A percentile compares a stretch with the other conserved stretches of the same genome.
Evolutionary conservation across 2,888 invertebrate genomes (phyloP).

Genomic region (Zeuzera pyrina): DNA sequence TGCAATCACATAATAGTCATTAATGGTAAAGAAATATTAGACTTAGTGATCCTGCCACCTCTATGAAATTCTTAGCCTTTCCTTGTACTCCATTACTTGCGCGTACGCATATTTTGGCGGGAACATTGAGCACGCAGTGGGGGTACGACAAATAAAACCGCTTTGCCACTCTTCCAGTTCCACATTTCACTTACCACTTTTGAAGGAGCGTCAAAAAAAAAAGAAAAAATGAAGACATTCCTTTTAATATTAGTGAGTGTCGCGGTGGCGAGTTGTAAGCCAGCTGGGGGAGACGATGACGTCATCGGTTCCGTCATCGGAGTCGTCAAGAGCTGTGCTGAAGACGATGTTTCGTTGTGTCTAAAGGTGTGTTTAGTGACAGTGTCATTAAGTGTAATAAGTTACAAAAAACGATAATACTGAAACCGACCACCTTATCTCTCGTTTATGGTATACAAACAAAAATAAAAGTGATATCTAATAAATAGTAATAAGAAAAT

Average conservation of each 20-base stretch:
- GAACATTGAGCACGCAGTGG: constrained; percentile 33
- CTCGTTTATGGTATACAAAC: too few relatives aligned
- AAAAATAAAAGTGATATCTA: too few relatives aligned
- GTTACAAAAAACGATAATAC: too few relatives aligned
- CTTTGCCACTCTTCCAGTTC: constrained; percentile 36
- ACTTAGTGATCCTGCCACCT: too few relatives aligned
- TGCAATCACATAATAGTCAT: neutral
- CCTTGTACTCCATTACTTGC: constrained; percentile 22
- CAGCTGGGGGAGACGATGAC: constrained; percentile 67
- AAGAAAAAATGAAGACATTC: constrained; percentile 57
- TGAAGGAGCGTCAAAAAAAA: constrained; percentile 24
- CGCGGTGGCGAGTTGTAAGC: constrained; percentile 59
- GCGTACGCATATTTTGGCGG: constrained; percentile 36
- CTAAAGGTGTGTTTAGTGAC: constrained; percentile 76
- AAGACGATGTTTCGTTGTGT: constrained; percentile 79
- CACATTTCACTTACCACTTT: constrained; percentile 54
- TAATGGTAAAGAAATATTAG: neutral
- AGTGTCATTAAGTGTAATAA: constrained; percentile 1
- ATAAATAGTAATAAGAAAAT: too few relatives aligned
- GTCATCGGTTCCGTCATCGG: constrained; percentile 75
- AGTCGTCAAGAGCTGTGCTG: constrained; percentile 80
- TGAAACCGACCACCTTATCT: too few relatives aligned
- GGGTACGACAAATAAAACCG: constrained; percentile 61
- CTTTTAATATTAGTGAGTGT: constrained; percentile 62
- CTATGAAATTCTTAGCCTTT: constrained; percentile 20